A percentile compares a stretch with the other conserved stretches of the same genome.
Evolutionary conservation across 37 sponge, comb jelly and placozoan genomes (phyloP).

Genomic region (Oopsacas minuta): DNA sequence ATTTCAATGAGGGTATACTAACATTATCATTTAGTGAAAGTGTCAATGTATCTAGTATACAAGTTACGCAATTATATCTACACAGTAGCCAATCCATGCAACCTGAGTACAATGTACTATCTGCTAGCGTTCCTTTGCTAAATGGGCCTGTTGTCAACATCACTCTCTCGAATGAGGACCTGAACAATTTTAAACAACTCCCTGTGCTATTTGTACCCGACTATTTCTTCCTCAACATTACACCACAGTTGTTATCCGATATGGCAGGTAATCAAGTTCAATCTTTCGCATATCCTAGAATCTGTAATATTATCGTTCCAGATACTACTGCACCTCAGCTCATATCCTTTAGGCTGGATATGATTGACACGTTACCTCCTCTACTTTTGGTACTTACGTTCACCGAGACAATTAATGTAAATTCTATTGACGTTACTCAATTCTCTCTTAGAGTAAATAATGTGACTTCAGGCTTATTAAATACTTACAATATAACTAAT

Average conservation of each 20-base stretch:
- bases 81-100: not conserved
- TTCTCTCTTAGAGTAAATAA: conserved; percentile 26
- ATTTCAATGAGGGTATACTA: conserved; percentile 46
- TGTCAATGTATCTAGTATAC: conserved; percentile 48
- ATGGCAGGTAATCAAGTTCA: conserved; percentile 41
- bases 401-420: conserved; percentile 58
- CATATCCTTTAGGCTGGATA: conserved; percentile 51
- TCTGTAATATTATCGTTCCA: conserved; percentile 6
- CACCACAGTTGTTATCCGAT: conserved; percentile 33
- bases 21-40: conserved; percentile 62
- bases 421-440: conserved; percentile 34
- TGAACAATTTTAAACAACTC: conserved; percentile 67
- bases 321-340: conserved; percentile 52
- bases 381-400: conserved; percentile 65
- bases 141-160: conserved; percentile 54
- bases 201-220: conserved; percentile 33
- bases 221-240: conserved; percentile 34
- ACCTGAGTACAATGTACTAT: not conserved
- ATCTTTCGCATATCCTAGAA: conserved; percentile 6
- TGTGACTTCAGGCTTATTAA: not conserved
- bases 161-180: conserved; percentile 40
- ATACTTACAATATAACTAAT: conserved; percentile 37
- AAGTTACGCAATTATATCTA: conserved; percentile 51
- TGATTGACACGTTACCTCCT: conserved; percentile 61
- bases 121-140: conserved; percentile 25